These are phyloP conservation scores for Xiphophorus birchmanni DNA, from an alignment of 2,797 vertebrate genomes.

Conservation along the genomic window DNA sequence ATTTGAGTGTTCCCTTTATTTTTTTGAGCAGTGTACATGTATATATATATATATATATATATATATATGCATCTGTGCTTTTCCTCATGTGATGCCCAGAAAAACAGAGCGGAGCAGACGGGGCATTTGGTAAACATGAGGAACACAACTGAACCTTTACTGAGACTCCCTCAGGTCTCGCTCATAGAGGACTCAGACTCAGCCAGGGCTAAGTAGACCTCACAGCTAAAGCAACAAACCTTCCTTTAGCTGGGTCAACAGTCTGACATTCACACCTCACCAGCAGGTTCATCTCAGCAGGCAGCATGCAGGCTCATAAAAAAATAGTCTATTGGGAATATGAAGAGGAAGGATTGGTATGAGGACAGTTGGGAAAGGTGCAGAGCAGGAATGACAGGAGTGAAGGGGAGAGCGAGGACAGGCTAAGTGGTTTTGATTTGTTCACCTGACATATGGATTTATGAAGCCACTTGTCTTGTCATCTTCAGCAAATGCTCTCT, in stretches of 20 bases:
- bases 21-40: too few species aligned
- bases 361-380: conserved; percentile 51
- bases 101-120: conserved; percentile 70
- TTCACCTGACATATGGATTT: conserved; percentile 67
- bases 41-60: too few species aligned
- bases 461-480: conserved; percentile 65
- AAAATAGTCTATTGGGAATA: conserved; percentile 64
- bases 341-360: conserved; percentile 57
- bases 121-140: conserved; percentile 69
- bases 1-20: too few species aligned
- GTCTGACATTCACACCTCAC: conserved; percentile 50
- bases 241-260: conserved; percentile 61
- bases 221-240: conserved; percentile 76
- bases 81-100: conserved; percentile 71
- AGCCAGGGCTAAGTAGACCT: conserved; percentile 76
- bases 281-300: conserved; percentile 42
- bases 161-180: conserved; percentile 53
- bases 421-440: conserved; percentile 74
- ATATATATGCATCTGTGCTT: conserved; percentile 42
- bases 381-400: conserved; percentile 63
- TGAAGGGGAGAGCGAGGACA: conserved; percentile 76
- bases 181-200: conserved; percentile 53
- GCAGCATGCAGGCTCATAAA: conserved; percentile 32
- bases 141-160: conserved; percentile 70
- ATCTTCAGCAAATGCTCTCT: conserved; percentile 33